These are phyloP conservation scores for Dyspetes luteomarginatus DNA, from an alignment of 2,888 invertebrate species.

Conservation along the genomic window DNA sequence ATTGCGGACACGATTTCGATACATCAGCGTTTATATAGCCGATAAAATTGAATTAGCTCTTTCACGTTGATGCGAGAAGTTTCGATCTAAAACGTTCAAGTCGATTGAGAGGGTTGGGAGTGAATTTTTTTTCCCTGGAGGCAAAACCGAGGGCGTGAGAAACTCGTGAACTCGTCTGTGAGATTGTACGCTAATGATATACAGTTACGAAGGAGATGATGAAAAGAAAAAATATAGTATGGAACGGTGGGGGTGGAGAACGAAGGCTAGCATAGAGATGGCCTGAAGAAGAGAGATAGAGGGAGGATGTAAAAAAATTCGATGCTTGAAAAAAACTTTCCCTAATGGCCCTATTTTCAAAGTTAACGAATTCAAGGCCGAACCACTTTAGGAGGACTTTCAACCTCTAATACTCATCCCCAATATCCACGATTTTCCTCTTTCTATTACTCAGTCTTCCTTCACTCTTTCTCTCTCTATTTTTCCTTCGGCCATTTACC, in stretches of 20 bases:
- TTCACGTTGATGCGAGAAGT: slow-evolving; percentile 29
- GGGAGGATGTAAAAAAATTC: slow-evolving; percentile 17
- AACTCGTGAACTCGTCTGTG: slow-evolving; percentile 25
- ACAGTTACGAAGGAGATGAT: slow-evolving; percentile 12
- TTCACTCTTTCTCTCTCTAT: slow-evolving; percentile 11
- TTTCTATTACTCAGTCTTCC: background rate
- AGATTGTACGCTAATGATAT: slow-evolving; percentile 31
- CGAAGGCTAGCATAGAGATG: background rate
- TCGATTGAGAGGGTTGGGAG: background rate
- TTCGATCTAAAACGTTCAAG: slow-evolving; percentile 33
- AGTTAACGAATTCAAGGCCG: slow-evolving; percentile 34
- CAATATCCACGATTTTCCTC: background rate
- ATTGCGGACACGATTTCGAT: slow-evolving; percentile 4
- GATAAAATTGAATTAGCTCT: slow-evolving; percentile 44
- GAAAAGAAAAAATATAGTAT: slow-evolving; percentile 32
- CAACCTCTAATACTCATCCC: slow-evolving; percentile 23
- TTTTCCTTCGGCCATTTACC: slow-evolving; percentile 18
- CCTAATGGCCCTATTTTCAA: background rate
- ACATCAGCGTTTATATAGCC: slow-evolving; percentile 12
- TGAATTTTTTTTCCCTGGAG: slow-evolving; percentile 29
- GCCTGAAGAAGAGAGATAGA: slow-evolving; percentile 25
- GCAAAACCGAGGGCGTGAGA: slow-evolving; percentile 9
- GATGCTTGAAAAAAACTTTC: slow-evolving; percentile 38
- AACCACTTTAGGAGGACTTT: slow-evolving; percentile 44
- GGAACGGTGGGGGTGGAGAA: slow-evolving; percentile 31